These are phyloP conservation scores for Drosophila gaucha DNA, from an alignment of 2,888 invertebrate genomes.

Conservation along the genomic window DNA sequence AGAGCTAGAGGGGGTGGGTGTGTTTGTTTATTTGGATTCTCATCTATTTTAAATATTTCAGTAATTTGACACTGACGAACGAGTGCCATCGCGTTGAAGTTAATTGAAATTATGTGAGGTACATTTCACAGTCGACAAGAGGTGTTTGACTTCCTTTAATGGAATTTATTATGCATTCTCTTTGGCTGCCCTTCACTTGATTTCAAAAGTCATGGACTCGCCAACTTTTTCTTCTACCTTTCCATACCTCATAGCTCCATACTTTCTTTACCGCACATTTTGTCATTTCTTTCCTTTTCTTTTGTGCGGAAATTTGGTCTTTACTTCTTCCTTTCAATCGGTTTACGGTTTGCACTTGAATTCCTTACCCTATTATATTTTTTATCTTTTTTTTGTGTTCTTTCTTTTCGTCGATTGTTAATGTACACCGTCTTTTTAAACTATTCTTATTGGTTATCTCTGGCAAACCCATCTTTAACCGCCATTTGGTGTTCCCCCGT, in stretches of 20 bases:
- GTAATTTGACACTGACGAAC: slow-evolving; percentile 18
- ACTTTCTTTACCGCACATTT: slow-evolving; percentile 13
- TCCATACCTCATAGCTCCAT: not conserved
- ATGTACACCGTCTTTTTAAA: slow-evolving; percentile 3
- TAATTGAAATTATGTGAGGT: slow-evolving; percentile 41
- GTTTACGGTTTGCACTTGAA: slow-evolving; percentile 19
- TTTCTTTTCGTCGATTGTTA: slow-evolving; percentile 2
- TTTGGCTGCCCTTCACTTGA: not conserved
- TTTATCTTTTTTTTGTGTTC: not conserved
- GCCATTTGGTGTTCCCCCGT: not conserved
- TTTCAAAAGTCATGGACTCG: slow-evolving; percentile 12
- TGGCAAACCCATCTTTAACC: not conserved
- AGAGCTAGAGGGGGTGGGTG: not conserved
- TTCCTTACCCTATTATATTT: slow-evolving; percentile 10
- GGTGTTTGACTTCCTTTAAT: not conserved
- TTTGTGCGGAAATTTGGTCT: slow-evolving; percentile 11
- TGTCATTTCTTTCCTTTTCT: slow-evolving; percentile 21
- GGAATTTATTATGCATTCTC: slow-evolving; percentile 18
- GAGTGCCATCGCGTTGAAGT: not conserved
- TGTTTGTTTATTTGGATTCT: not conserved
- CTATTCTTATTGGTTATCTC: slow-evolving; percentile 6
- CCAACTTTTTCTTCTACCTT: not conserved
- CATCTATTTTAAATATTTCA: slow-evolving; percentile 19
- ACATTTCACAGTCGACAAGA: slow-evolving; percentile 8
- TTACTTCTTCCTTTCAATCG: slow-evolving; percentile 26